Evolutionary conservation across 92 coral and sea anemone species (phyloP).

Genomic region (Bergia sp.): DNA sequence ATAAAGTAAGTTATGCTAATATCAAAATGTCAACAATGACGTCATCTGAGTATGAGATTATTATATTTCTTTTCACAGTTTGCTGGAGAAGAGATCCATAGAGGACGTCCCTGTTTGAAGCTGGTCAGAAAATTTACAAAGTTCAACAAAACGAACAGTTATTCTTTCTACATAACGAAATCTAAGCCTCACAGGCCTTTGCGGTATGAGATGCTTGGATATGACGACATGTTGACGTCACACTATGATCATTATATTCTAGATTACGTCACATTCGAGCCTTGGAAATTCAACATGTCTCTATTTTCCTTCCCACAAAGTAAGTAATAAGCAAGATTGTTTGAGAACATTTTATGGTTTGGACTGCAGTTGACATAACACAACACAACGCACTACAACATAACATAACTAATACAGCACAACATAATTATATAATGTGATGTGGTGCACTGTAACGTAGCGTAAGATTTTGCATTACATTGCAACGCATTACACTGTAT

Average conservation of each 20-base stretch:
- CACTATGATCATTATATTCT: conserved; percentile 95
- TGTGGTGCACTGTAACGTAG: too few species aligned
- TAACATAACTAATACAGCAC: too few species aligned
- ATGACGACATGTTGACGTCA: conserved; percentile 94
- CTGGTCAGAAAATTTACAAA: conserved; percentile 67
- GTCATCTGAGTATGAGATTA: neutral
- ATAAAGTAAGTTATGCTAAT: too few species aligned
- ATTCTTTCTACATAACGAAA: conserved; percentile 74
- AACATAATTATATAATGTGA: too few species aligned
- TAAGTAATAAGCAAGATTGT: conserved; percentile 44
- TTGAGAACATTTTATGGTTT: too few species aligned
- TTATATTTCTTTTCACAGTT: conserved; percentile 56
- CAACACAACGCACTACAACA: too few species aligned
- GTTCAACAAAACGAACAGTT: conserved; percentile 84
- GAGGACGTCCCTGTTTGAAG: conserved; percentile 81
- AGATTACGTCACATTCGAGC: conserved; percentile 85
- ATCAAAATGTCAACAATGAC: too few species aligned
- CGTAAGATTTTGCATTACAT: too few species aligned
- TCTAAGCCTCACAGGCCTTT: conserved; percentile 84
- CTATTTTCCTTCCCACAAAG: conserved; percentile 82
- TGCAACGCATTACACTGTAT: too few species aligned
- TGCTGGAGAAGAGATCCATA: conserved; percentile 75
- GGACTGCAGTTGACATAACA: too few species aligned
- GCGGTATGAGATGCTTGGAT: conserved; percentile 95
- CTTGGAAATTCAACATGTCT: conserved; percentile 86